These are phyloP conservation scores for Rhinoderma darwinii DNA, from an alignment of 2,113 vertebrate genomes.

Conservation along the genomic window DNA sequence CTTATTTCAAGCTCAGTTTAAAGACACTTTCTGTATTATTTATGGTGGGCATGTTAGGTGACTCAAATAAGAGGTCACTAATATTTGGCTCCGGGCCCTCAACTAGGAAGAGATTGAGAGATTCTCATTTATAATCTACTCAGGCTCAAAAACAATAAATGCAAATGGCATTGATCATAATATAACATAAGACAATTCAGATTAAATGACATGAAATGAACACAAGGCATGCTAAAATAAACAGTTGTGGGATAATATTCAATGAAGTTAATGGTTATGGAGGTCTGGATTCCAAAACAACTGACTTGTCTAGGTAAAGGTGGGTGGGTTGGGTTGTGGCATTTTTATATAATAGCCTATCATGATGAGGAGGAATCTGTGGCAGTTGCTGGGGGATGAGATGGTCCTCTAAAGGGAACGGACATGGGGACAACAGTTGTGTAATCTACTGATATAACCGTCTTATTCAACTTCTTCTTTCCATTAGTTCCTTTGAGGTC, in stretches of 20 bases:
- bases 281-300: not conserved
- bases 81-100: too few species aligned
- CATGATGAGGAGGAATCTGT: not conserved
- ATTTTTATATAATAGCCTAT: not conserved
- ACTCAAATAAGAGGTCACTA: too few species aligned
- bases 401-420: not conserved
- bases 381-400: not conserved
- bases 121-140: too few species aligned
- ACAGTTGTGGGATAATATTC: not conserved
- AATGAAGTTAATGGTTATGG: not conserved
- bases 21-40: not conserved
- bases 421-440: constrained; percentile 3
- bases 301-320: not conserved
- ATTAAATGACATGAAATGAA: not conserved
- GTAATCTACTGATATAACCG: constrained; percentile 61
- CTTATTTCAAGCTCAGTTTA: too few species aligned
- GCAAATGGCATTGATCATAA: too few species aligned
- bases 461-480: constrained; percentile 3
- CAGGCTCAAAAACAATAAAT: too few species aligned
- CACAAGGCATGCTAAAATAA: not conserved
- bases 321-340: not conserved
- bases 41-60: too few species aligned
- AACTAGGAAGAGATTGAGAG: too few species aligned
- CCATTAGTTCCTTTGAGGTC: constrained; percentile 56
- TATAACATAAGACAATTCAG: too few species aligned